phyloP scores from a whole-genome alignment of 2,888 invertebrate genomes.

The Eurytoma adleriae region DNA sequence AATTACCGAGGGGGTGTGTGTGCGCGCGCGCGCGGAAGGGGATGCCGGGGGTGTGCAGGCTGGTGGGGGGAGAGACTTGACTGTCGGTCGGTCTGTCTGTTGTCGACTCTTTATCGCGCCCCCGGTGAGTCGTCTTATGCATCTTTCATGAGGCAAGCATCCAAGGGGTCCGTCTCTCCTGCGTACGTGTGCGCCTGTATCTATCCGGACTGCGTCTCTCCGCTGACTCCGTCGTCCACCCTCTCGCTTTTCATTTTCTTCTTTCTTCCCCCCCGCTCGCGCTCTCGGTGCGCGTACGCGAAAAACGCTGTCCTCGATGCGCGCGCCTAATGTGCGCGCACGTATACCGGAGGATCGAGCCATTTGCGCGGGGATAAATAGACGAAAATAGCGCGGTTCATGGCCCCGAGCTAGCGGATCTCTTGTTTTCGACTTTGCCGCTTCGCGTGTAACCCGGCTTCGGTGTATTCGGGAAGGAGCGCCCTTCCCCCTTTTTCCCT shows the following conservation, averaged over 20 bases:
- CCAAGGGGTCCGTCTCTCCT: conserved; percentile 71
- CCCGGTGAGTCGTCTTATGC: conserved; percentile 77
- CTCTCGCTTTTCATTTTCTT: conserved; percentile 54
- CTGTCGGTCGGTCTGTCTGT: conserved; percentile 76
- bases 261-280: conserved; percentile 20
- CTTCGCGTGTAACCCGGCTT: background rate
- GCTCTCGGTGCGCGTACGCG: background rate
- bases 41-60: conserved; percentile 35
- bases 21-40: conserved; percentile 57
- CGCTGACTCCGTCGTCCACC: background rate
- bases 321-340: background rate
- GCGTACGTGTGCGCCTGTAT: conserved; percentile 48
- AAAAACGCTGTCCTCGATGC: background rate
- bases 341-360: conserved; percentile 5
- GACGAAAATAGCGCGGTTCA: background rate
- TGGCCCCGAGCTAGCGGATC: conserved; percentile 5
- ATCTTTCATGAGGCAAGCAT: conserved; percentile 76
- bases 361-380: conserved; percentile 24
- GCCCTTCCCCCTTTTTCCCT: background rate
- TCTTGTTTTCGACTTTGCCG: background rate
- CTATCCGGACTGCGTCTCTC: conserved; percentile 5
- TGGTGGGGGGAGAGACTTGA: conserved; percentile 57
- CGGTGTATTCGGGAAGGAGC: background rate
- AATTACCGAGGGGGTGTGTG: conserved; percentile 70
- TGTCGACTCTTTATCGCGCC: conserved; percentile 77